Evolutionary conservation across 2,888 invertebrate species (phyloP), one percentile per base, ranked within the genome.

Genomic region (Agonopterix alstromeriana): DNA sequence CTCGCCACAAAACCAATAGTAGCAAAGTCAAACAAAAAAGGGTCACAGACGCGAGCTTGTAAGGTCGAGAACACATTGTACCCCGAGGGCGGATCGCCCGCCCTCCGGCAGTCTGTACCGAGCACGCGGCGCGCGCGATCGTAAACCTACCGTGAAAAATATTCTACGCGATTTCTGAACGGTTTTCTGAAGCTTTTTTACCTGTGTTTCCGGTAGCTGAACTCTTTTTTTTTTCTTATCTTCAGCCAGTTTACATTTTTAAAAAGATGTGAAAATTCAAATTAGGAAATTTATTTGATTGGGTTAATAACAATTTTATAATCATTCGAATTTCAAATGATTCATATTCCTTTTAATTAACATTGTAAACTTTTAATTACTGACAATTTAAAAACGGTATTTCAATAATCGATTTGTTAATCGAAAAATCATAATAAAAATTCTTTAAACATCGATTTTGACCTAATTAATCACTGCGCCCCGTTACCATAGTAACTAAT

Each of bases 31-130:
- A 44, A 44, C 12, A 41, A 40, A 46, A 46, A 46, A 42, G 46
- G 46, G 46, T 46, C 42, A 46, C 42, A 47, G 46, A 27, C 47
- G 44, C 38, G 38, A 38, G 38, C 38, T 38, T 11, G 42, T 42
- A 42, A 70, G 59, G 67, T 54, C 66, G 64, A 57, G 58, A 65
- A 59, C 72, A 70, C 70, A 46, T 14, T 8, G 42, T 10, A 11
- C 43, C 81, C 84, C 67, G 68, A 76, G 84, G 84, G 84, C 81
- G 77, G 73, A 35, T 55, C 62, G 64, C 65, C 78, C 82, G 83
- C 85, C 86, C 85, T 81, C 71, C 80, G 86, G 87, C 86, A 86
- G 87, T 86, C 73, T 57, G 69, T 62, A 61, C 57, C 66, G 72
- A 71, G 12, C 79, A 63, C 77, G 77, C 82, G 77, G 52, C 79